phyloP scores from a whole-genome alignment of 2,113 vertebrate species.

The Lasiurus cinereus region DNA sequence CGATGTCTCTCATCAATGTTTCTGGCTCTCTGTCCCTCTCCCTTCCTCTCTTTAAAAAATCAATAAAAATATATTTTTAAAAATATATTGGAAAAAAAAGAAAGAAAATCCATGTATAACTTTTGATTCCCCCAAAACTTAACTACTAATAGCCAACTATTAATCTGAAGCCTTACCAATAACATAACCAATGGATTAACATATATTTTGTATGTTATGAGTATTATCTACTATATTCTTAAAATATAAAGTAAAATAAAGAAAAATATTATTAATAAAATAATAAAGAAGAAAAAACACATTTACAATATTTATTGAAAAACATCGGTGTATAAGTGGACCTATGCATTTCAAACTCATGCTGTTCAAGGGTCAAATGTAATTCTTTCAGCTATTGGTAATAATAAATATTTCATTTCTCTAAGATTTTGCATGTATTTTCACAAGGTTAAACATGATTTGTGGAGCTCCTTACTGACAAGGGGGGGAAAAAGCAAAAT shows the following conservation, averaged over 20 bases:
- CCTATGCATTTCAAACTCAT: not conserved
- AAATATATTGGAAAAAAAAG: too few species aligned
- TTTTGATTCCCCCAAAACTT: not conserved
- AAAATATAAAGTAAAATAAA: not conserved
- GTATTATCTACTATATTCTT: not conserved
- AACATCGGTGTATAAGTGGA: not conserved
- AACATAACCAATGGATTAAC: not conserved
- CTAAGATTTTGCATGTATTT: not conserved
- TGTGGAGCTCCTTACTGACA: not conserved
- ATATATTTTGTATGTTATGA: not conserved
- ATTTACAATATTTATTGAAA: not conserved
- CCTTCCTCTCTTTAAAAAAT: too few species aligned
- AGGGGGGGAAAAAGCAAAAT: not conserved
- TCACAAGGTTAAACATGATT: not conserved
- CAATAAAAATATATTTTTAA: too few species aligned
- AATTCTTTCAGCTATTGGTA: constrained; percentile 42
- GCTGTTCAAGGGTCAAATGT: not conserved
- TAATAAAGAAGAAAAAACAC: not conserved
- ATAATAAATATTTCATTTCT: constrained; percentile 42
- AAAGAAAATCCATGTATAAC: too few species aligned
- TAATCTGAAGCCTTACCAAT: not conserved
- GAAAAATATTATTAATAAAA: not conserved
- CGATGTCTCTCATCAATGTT: too few species aligned
- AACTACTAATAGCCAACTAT: not conserved
- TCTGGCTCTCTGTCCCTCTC: too few species aligned